Conservation (phyloP, 2,113 vertebrate species). For the Mustela lutreola region DNA sequence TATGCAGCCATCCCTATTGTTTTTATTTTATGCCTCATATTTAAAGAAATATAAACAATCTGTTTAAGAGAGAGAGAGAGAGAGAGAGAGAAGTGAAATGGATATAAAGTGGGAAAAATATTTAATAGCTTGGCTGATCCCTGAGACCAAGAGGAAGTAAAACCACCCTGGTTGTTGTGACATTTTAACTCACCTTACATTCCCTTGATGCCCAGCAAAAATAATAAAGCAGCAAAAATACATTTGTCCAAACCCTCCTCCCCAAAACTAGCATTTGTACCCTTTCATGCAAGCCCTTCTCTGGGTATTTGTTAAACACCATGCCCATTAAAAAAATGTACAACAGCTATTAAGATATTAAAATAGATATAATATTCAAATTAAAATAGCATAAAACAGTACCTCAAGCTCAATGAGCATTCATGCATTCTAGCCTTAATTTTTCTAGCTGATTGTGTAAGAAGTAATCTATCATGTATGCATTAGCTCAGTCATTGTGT, state of each 20-base stretch:
- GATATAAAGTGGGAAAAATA: not conserved
- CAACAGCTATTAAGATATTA: not conserved
- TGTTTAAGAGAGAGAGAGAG: not conserved
- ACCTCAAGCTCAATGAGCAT: not conserved
- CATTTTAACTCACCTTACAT: not conserved
- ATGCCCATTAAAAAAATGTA: not conserved
- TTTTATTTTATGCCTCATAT: not conserved
- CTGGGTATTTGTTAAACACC: slow-evolving; percentile 12
- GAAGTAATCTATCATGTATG: slow-evolving; percentile 52
- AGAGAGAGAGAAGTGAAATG: not conserved
- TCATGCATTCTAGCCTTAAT: not conserved
- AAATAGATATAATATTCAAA: slow-evolving; percentile 37
- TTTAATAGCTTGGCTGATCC: not conserved
- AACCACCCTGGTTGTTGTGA: not conserved
- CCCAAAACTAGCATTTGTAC: not conserved
- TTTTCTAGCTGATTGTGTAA: slow-evolving; percentile 37
- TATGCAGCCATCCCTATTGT: too few relatives aligned
- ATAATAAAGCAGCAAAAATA: slow-evolving; percentile 21
- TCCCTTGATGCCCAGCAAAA: not conserved
- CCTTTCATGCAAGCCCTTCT: not conserved
- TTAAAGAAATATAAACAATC: not conserved
- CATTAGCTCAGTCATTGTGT: slow-evolving; percentile 60
- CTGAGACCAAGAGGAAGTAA: not conserved
- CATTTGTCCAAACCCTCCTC: not conserved
- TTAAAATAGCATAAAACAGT: slow-evolving; percentile 39